phyloP scores from a whole-genome alignment of 1,140 invertebrate genomes.

The Tenebrio molitor region DNA sequence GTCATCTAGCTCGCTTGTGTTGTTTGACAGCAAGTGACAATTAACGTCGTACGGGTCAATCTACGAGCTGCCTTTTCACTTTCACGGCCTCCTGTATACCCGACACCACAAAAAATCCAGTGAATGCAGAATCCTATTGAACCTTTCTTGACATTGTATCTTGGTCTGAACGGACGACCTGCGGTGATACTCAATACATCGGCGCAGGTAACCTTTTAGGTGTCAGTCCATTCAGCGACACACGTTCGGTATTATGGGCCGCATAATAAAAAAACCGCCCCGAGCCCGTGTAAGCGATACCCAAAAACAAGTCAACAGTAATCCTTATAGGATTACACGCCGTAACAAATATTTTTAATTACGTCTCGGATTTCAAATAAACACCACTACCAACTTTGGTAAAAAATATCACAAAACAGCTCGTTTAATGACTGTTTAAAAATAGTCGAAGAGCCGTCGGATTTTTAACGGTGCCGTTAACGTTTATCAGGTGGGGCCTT shows the following conservation, averaged over 20 bases:
- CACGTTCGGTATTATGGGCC: slow-evolving; percentile 17
- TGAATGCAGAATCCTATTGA: too few species aligned
- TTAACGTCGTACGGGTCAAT: too few species aligned
- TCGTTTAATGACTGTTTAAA: slow-evolving; percentile 1
- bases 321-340: slow-evolving; percentile 32
- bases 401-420: not conserved
- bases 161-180: not conserved
- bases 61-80: too few species aligned
- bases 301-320: slow-evolving; percentile 31
- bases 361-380: slow-evolving; percentile 4
- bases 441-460: not conserved
- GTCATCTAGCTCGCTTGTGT: too few species aligned
- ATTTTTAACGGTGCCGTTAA: not conserved
- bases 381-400: not conserved
- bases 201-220: slow-evolving; percentile 32
- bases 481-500: slow-evolving; percentile 9
- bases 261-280: slow-evolving; percentile 25
- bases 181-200: slow-evolving; percentile 18
- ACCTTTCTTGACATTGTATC: too few species aligned
- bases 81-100: not conserved
- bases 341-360: slow-evolving; percentile 38
- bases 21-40: too few species aligned
- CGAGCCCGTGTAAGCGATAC: slow-evolving; percentile 29
- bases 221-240: slow-evolving; percentile 32
- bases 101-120: too few species aligned